Conservation (phyloP, 2,888 invertebrate species). For the Apeira syringaria region DNA sequence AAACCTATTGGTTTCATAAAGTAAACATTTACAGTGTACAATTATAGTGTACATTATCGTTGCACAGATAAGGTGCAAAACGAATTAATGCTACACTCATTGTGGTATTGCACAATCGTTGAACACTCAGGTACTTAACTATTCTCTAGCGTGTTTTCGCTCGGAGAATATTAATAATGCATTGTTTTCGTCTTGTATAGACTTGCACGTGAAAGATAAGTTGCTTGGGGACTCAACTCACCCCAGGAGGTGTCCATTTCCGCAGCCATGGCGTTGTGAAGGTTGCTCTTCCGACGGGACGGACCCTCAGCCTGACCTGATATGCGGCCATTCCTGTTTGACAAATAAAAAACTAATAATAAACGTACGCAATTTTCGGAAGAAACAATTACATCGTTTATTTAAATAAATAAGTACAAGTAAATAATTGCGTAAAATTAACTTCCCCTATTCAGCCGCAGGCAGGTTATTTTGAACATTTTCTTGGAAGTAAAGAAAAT, state of each 20-base stretch:
- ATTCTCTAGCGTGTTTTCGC: constrained; percentile 18
- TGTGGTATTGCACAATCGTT: constrained; percentile 16
- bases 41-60: too few relatives aligned
- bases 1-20: too few relatives aligned
- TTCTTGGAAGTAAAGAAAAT: too few relatives aligned
- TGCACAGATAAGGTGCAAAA: neutral
- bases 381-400: too few relatives aligned
- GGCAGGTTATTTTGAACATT: too few relatives aligned
- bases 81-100: neutral
- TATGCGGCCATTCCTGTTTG: constrained; percentile 77
- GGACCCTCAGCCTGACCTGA: constrained; percentile 86
- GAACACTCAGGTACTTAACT: constrained; percentile 10
- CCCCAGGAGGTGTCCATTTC: constrained; percentile 78
- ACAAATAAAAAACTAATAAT: too few relatives aligned
- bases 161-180: constrained; percentile 32
- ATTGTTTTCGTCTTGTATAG: constrained; percentile 27
- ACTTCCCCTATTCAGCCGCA: too few relatives aligned
- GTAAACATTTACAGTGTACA: too few relatives aligned
- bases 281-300: constrained; percentile 88
- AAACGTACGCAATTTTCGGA: too few relatives aligned
- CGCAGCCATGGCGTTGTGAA: constrained; percentile 84
- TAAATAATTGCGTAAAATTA: too few relatives aligned
- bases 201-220: constrained; percentile 16
- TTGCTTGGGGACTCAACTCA: constrained; percentile 39
- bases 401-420: too few relatives aligned